Evolutionary conservation across 2,113 vertebrate genomes (phyloP).

Genomic region (Chloroceryle aenea): DNA sequence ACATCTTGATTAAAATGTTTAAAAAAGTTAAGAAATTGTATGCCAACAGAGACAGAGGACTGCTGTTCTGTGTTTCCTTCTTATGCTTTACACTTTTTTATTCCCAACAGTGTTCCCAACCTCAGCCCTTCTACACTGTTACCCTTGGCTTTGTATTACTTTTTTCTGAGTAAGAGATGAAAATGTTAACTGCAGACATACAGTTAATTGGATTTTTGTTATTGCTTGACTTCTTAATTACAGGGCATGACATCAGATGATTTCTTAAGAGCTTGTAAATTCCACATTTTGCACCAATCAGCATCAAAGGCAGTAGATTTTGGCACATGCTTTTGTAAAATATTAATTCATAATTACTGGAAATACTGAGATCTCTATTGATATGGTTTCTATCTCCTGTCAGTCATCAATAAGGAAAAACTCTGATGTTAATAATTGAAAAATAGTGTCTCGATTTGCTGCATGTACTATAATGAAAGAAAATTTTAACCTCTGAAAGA

Average conservation of each 20-base stretch:
- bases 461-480: not conserved
- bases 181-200: slow-evolving; percentile 47
- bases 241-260: slow-evolving; percentile 17
- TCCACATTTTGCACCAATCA: slow-evolving; percentile 57
- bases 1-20: slow-evolving; percentile 82
- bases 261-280: slow-evolving; percentile 69
- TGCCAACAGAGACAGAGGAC: slow-evolving; percentile 17
- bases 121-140: not conserved
- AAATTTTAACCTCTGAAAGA: not conserved
- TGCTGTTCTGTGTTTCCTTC: slow-evolving; percentile 20
- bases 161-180: slow-evolving; percentile 19
- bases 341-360: slow-evolving; percentile 55
- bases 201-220: slow-evolving; percentile 78
- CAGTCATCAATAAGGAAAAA: not conserved
- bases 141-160: slow-evolving; percentile 5
- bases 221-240: slow-evolving; percentile 71
- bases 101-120: not conserved
- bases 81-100: slow-evolving; percentile 44
- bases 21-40: slow-evolving; percentile 66
- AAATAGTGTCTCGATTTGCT: not conserved
- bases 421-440: not conserved
- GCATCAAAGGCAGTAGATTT: slow-evolving; percentile 49
- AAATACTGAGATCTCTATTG: not conserved
- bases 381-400: not conserved
- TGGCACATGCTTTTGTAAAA: slow-evolving; percentile 40